Conservation (phyloP, 2,888 invertebrate genomes). For the Rhagophthalmus giganteus region DNA sequence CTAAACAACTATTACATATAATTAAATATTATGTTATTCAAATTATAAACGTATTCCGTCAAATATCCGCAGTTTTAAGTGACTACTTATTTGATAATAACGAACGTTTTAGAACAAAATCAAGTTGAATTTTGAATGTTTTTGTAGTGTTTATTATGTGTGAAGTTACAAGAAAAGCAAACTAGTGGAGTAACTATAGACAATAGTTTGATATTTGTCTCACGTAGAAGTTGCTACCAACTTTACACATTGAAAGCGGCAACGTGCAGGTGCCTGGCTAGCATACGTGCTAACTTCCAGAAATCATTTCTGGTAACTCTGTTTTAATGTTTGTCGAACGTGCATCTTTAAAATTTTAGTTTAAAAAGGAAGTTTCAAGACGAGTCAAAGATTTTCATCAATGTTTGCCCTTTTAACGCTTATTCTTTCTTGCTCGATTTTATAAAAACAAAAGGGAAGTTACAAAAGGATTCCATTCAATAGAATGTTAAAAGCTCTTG, state of each 20-base stretch:
- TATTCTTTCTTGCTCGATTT: conserved; percentile 5
- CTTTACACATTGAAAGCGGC: conserved; percentile 40
- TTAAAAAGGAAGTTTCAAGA: conserved; percentile 13
- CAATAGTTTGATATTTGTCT: conserved; percentile 36
- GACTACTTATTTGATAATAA: too few species aligned
- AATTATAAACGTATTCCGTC: too few species aligned
- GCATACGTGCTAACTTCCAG: conserved; percentile 39
- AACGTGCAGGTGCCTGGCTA: conserved; percentile 37
- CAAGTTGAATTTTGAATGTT: conserved; percentile 15
- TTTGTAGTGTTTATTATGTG: conserved; percentile 20
- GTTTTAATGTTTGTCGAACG: conserved; percentile 43
- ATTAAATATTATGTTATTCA: too few species aligned
- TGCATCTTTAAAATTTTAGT: conserved; percentile 31
- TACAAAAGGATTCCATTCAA: conserved; percentile 1
- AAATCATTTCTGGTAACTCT: conserved; percentile 38
- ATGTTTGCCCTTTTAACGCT: conserved; percentile 1
- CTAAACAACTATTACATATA: too few species aligned
- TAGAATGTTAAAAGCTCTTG: conserved; percentile 11
- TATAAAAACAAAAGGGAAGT: conserved; percentile 9
- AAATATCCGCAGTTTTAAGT: too few species aligned
- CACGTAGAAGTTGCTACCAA: conserved; percentile 41
- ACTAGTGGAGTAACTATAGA: conserved; percentile 19
- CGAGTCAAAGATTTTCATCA: conserved; percentile 7
- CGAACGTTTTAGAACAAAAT: not conserved
- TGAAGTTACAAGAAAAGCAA: conserved; percentile 17